Percentiles rank a stretch among this genome's conserved stretches.
Conservation (phyloP, 2,113 vertebrate genomes). For the Hydrochoerus hydrochaeris region DNA sequence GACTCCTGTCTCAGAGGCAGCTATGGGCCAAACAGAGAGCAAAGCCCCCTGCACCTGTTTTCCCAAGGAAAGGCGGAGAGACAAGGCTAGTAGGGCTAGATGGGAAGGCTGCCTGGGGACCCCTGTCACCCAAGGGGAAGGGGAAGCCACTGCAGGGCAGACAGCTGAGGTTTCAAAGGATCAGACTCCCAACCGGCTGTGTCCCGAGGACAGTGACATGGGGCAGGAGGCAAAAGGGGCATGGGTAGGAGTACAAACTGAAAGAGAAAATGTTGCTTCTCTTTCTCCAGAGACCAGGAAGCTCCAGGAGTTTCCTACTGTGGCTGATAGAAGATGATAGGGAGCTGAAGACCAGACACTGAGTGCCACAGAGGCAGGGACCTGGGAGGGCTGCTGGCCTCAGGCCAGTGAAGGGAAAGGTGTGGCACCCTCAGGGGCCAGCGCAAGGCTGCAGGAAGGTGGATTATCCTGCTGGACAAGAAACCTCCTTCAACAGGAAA, state of each 20-base stretch:
- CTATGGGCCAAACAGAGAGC: not conserved
- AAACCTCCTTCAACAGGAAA: not conserved
- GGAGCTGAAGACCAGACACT: not conserved
- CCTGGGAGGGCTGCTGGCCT: not conserved
- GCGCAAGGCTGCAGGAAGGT: rapidly evolving
- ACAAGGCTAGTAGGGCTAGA: not conserved
- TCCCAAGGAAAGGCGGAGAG: not conserved
- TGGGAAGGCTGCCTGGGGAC: not conserved
- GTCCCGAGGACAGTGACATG: not conserved
- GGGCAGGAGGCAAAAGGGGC: not conserved
- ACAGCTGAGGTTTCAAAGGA: not conserved
- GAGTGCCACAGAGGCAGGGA: rapidly evolving
- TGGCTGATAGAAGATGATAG: not conserved
- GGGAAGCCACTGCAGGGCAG: not conserved
- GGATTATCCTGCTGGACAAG: not conserved
- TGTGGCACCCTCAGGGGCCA: not conserved
- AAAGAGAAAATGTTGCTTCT: not conserved
- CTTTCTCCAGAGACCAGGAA: not conserved
- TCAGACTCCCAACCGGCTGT: not conserved
- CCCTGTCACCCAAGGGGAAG: not conserved
- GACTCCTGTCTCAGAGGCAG: not conserved
- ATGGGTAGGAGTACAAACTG: rapidly evolving
- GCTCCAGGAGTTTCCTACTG: not conserved
- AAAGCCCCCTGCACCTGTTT: not conserved
- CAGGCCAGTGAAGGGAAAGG: not conserved